Evolutionary conservation across 2,888 invertebrate genomes (phyloP).

Genomic region (Leptopilina myrica): DNA sequence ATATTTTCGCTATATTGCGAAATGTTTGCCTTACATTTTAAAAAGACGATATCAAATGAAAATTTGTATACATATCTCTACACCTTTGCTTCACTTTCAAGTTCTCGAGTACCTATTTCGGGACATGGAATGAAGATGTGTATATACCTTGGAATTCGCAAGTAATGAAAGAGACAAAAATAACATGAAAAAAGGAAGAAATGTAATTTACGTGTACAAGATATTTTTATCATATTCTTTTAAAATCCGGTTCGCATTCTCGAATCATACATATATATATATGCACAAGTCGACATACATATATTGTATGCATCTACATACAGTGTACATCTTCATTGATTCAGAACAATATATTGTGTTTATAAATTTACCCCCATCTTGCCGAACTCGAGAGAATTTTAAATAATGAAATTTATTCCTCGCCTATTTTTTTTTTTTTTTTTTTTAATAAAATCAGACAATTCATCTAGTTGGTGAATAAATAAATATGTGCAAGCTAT

Average conservation of each 20-base stretch:
- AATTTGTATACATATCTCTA: background rate
- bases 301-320: too few relatives aligned
- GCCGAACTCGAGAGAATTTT: too few relatives aligned
- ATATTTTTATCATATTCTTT: slow-evolving; percentile 19
- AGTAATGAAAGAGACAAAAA: slow-evolving; percentile 27
- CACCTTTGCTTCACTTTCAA: slow-evolving; percentile 3
- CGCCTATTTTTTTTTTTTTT: too few relatives aligned
- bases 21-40: background rate
- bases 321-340: too few relatives aligned
- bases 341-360: too few relatives aligned
- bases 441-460: too few relatives aligned
- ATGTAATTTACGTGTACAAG: slow-evolving; percentile 17
- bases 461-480: too few relatives aligned
- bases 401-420: too few relatives aligned
- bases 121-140: slow-evolving; percentile 21
- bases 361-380: too few relatives aligned
- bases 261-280: background rate
- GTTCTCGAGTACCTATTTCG: slow-evolving; percentile 30
- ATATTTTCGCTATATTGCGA: background rate
- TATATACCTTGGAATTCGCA: slow-evolving; percentile 17
- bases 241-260: slow-evolving; percentile 31
- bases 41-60: slow-evolving; percentile 20
- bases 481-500: background rate
- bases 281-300: background rate
- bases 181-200: slow-evolving; percentile 10